Evolutionary conservation across 1,140 invertebrate genomes (phyloP).

Genomic region (Dendrolimus punctatus): DNA sequence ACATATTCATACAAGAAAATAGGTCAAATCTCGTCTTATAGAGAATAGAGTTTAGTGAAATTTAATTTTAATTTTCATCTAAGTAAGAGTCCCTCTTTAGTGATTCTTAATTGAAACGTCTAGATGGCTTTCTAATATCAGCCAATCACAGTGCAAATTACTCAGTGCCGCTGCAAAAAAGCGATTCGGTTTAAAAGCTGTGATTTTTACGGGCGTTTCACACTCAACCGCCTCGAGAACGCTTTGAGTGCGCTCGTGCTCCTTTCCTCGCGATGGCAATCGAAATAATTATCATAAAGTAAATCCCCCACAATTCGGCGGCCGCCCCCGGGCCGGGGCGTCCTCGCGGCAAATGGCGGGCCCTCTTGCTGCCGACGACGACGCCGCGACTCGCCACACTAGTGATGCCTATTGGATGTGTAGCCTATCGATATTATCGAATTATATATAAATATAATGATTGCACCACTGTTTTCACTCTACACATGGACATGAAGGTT

Average conservation of each 20-base stretch:
- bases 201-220: constrained; percentile 34
- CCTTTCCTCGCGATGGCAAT: constrained; percentile 50
- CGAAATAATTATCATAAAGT: constrained; percentile 66
- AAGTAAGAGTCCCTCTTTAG: background rate
- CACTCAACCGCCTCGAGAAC: constrained; percentile 26
- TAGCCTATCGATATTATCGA: background rate
- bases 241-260: constrained; percentile 27
- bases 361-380: constrained; percentile 20
- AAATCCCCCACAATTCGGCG: constrained; percentile 55
- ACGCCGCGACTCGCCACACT: constrained; percentile 8
- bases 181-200: constrained; percentile 23
- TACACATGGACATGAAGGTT: too few relatives aligned
- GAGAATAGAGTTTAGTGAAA: too few relatives aligned
- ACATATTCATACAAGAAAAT: too few relatives aligned
- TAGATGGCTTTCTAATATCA: constrained; percentile 20
- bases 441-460: too few relatives aligned
- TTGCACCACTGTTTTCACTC: too few relatives aligned
- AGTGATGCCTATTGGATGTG: background rate
- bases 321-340: constrained; percentile 31
- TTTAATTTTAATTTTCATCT: too few relatives aligned
- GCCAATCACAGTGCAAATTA: constrained; percentile 28
- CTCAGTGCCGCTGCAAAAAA: constrained; percentile 17
- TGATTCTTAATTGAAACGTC: constrained; percentile 11
- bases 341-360: constrained; percentile 34
- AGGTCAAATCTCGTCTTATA: too few relatives aligned